phyloP scores from a whole-genome alignment of 2,888 invertebrate species.

The Yponomeuta sedellus region DNA sequence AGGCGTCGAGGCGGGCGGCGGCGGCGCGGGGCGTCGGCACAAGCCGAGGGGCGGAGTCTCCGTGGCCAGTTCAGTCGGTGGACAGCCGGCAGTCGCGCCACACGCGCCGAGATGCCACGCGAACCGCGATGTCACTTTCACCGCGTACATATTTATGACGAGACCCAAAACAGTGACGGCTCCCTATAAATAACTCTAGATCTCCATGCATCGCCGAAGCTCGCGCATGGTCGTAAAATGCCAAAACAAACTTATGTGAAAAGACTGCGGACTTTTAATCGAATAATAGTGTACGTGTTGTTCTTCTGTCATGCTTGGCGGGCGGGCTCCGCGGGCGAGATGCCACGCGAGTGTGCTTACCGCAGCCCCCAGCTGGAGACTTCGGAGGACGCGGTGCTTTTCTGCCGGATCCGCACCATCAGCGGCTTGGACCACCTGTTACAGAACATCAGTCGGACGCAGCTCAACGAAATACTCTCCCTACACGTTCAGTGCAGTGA shows the following conservation, averaged over 20 bases:
- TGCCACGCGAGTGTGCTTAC: slow-evolving; percentile 84
- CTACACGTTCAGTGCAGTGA: slow-evolving; percentile 84
- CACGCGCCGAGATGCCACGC: slow-evolving; percentile 58
- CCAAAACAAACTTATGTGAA: slow-evolving; percentile 67
- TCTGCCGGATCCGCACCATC: slow-evolving; percentile 84
- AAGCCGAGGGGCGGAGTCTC: slow-evolving; percentile 63
- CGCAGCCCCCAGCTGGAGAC: slow-evolving; percentile 76
- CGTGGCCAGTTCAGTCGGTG: slow-evolving; percentile 65
- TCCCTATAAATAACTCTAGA: slow-evolving; percentile 66
- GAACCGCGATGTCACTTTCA: slow-evolving; percentile 62
- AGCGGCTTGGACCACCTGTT: slow-evolving; percentile 81
- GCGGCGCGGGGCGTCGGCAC: slow-evolving; percentile 52
- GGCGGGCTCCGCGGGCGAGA: slow-evolving; percentile 59
- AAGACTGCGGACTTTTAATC: slow-evolving; percentile 71
- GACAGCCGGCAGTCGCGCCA: slow-evolving; percentile 61
- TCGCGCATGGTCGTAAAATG: slow-evolving; percentile 58
- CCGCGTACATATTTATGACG: slow-evolving; percentile 70
- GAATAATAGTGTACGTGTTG: slow-evolving; percentile 70
- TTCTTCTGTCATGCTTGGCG: slow-evolving; percentile 65
- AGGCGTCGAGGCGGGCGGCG: slow-evolving; percentile 49
- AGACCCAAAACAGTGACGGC: slow-evolving; percentile 51
- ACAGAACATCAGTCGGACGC: slow-evolving; percentile 81
- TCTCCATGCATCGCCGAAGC: slow-evolving; percentile 50
- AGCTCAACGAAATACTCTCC: slow-evolving; percentile 80
- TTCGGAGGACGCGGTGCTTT: slow-evolving; percentile 75